phyloP scores from a whole-genome alignment of 2,797 vertebrate species.

The Enteromius afrohamiltoni region DNA sequence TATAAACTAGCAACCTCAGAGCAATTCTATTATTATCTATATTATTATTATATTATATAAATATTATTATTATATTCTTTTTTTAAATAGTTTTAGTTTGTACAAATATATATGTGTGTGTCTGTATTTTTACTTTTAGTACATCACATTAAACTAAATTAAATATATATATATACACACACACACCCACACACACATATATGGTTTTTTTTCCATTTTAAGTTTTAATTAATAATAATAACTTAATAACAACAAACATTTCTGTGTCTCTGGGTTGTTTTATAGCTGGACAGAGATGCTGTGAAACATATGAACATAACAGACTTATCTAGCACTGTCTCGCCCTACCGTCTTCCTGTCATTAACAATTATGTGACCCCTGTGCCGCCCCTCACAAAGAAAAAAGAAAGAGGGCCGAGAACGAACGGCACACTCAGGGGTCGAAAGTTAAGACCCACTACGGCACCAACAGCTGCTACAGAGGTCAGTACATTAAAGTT shows the following conservation, averaged over 20 bases:
- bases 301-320: slow-evolving; percentile 64
- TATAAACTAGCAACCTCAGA: neutral
- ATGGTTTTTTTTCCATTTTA: neutral
- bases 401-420: slow-evolving; percentile 66
- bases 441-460: slow-evolving; percentile 78
- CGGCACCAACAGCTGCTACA: slow-evolving; percentile 69
- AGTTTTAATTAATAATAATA: neutral
- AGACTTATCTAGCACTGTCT: slow-evolving; percentile 70
- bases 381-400: slow-evolving; percentile 79
- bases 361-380: slow-evolving; percentile 80
- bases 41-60: no score
- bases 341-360: slow-evolving; percentile 82
- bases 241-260: neutral
- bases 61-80: neutral
- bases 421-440: slow-evolving; percentile 69
- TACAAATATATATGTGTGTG: neutral
- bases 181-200: no score
- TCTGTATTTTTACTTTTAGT: no score
- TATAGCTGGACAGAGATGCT: slow-evolving; percentile 73
- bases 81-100: no score
- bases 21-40: neutral
- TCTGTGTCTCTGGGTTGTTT: slow-evolving; percentile 19
- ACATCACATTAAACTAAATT: no score
- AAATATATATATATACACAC: no score
- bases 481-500: slow-evolving; percentile 68